Percentiles rank a stretch among this genome's conserved stretches.
Conservation (phyloP, 1,140 invertebrate species). For the Probaryconus sp. region DNA sequence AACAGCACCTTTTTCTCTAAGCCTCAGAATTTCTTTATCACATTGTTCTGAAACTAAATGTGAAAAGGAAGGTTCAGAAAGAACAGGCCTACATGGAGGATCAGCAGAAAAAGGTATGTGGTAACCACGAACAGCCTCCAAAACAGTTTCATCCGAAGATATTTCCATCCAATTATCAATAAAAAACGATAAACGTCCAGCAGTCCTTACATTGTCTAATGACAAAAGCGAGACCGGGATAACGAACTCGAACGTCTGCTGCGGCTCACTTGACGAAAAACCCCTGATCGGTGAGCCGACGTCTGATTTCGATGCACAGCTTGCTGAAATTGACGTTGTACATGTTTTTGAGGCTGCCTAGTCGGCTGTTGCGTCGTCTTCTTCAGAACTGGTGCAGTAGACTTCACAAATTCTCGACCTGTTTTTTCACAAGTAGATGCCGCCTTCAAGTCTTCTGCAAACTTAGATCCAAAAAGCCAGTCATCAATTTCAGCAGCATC, state of each 20-base stretch:
- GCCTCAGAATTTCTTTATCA: conserved; percentile 11
- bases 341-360: too few species aligned
- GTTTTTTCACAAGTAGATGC: conserved; percentile 17
- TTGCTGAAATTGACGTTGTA: too few species aligned
- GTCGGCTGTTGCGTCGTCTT: conserved; percentile 1
- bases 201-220: conserved; percentile 11
- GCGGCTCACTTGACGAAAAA: background rate
- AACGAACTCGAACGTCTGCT: conserved; percentile 4
- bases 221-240: background rate
- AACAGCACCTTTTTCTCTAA: conserved; percentile 11
- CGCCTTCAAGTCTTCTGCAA: conserved; percentile 8
- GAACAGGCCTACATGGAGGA: conserved; percentile 4
- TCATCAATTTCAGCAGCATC: conserved; percentile 1
- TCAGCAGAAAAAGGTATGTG: conserved; percentile 6
- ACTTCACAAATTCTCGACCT: conserved; percentile 12
- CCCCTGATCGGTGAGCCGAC: background rate
- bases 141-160: conserved; percentile 5
- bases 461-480: conserved; percentile 12
- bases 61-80: conserved; percentile 7
- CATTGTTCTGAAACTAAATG: conserved; percentile 1
- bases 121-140: conserved; percentile 4
- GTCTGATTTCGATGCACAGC: background rate
- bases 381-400: background rate
- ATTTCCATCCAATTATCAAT: background rate
- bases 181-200: conserved; percentile 8